Conservation (phyloP, 2,888 invertebrate species). For the Lasioglossum zephyrum region DNA sequence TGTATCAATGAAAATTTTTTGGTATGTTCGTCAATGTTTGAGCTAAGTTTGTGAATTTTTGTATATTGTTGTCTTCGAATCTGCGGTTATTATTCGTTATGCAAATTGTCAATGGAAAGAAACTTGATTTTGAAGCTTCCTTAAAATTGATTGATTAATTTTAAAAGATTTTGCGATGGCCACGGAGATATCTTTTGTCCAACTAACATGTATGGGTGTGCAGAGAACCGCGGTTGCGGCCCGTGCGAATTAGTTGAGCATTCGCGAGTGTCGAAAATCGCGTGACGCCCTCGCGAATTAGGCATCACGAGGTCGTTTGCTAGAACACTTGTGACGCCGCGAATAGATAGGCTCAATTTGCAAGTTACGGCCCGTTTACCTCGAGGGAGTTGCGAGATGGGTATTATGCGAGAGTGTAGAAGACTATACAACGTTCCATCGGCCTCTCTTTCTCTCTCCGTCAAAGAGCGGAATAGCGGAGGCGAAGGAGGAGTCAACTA, state of each 20-base stretch:
- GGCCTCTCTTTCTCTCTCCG: not conserved
- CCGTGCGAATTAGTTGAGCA: not conserved
- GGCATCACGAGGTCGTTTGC: conserved; percentile 54
- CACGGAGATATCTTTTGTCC: not conserved
- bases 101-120: too few species aligned
- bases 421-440: conserved; percentile 13
- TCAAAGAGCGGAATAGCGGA: conserved; percentile 10
- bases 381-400: conserved; percentile 45
- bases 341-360: conserved; percentile 64
- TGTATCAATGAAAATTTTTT: too few species aligned
- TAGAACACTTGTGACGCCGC: conserved; percentile 50
- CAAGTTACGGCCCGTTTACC: conserved; percentile 50
- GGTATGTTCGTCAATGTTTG: too few species aligned
- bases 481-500: conserved; percentile 74
- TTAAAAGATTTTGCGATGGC: not conserved
- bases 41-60: too few species aligned
- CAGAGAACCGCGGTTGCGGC: not conserved
- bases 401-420: conserved; percentile 40
- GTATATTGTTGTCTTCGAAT: too few species aligned
- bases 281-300: conserved; percentile 38
- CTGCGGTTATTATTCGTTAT: too few species aligned
- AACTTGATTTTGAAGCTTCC: not conserved
- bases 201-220: not conserved
- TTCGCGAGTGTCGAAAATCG: conserved; percentile 31
- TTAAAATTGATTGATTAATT: not conserved